Conservation (phyloP, 2,797 vertebrate species). For the Corythornis leucogaster region DNA sequence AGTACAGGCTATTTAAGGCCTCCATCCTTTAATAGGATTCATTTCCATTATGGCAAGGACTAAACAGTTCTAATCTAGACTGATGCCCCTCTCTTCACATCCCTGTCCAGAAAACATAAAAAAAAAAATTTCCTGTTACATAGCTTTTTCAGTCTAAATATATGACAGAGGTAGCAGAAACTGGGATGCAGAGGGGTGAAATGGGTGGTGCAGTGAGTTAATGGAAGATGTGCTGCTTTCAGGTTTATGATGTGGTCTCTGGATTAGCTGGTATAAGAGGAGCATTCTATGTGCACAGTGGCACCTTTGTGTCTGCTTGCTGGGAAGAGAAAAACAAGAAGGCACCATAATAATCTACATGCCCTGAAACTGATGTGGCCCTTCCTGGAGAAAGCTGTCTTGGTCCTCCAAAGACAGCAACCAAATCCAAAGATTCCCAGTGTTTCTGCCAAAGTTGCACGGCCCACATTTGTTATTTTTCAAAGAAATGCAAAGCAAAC, state of each 20-base stretch:
- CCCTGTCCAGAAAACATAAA: neutral
- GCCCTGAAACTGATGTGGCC: neutral
- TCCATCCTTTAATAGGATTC: slow-evolving; percentile 48
- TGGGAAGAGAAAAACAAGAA: neutral
- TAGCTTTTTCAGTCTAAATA: neutral
- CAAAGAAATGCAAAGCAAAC: neutral
- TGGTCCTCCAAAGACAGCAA: neutral
- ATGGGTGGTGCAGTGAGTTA: neutral
- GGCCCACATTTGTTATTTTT: neutral
- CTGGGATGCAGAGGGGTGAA: neutral
- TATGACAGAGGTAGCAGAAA: neutral
- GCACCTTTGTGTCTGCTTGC: neutral
- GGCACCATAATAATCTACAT: neutral
- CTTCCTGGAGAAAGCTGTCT: neutral
- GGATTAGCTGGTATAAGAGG: neutral
- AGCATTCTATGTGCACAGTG: neutral
- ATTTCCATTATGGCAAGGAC: slow-evolving; percentile 46
- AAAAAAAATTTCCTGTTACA: neutral
- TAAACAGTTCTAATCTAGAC: slow-evolving; percentile 10
- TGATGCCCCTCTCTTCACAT: neutral
- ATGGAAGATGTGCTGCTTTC: neutral
- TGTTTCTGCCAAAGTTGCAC: neutral
- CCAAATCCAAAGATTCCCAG: neutral
- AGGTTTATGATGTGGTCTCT: neutral
- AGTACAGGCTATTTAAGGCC: slow-evolving; percentile 48